Evolutionary conservation across 2,797 vertebrate species (phyloP).

Genomic region (Hirundo rustica): DNA sequence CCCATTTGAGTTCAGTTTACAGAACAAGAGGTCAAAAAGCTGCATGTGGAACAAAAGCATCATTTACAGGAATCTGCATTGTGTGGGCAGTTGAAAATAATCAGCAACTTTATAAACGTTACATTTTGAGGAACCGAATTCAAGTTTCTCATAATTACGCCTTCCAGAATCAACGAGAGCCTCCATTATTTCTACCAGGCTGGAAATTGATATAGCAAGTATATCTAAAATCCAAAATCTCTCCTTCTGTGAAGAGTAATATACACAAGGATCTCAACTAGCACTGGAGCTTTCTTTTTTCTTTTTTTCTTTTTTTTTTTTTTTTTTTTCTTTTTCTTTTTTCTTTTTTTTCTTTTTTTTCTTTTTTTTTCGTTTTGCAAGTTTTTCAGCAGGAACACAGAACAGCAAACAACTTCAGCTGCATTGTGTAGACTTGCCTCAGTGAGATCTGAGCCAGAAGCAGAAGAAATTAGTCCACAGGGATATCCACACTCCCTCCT

Average conservation of each 20-base stretch:
- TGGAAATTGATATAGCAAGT: background rate
- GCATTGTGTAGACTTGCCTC: background rate
- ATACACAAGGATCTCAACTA: background rate
- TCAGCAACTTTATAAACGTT: background rate
- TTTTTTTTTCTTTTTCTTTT: background rate
- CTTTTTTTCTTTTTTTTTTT: background rate
- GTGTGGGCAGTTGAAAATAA: background rate
- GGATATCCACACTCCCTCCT: background rate
- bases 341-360: rapidly evolving
- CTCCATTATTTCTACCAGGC: background rate
- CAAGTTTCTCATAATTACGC: background rate
- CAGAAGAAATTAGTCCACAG: background rate
- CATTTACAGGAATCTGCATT: background rate
- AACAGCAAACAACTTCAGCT: background rate
- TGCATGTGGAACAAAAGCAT: background rate
- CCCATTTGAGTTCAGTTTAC: background rate
- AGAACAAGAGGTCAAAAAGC: conserved; percentile 1
- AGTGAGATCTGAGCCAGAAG: background rate
- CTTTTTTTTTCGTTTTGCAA: background rate
- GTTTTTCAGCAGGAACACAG: background rate
- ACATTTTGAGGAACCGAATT: background rate
- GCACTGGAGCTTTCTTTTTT: background rate
- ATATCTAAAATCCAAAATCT: background rate
- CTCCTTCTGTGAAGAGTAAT: background rate
- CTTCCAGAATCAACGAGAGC: background rate